Percentiles rank a stretch among this genome's conserved stretches.
Evolutionary conservation across 2,113 vertebrate species (phyloP).

Genomic region (Oreochromis aureus): DNA sequence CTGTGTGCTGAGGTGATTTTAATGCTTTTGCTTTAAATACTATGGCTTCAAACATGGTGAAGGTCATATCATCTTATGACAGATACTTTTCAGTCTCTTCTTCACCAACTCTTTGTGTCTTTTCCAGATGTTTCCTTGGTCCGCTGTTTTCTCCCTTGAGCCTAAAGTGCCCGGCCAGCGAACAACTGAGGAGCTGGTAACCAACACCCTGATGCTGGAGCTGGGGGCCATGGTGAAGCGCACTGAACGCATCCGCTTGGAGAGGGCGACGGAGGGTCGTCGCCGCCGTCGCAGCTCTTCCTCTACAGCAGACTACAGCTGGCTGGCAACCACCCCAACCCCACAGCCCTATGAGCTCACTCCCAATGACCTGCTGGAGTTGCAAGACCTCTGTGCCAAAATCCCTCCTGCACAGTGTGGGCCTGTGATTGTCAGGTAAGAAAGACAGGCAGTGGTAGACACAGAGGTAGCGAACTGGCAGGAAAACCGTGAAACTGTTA

Average conservation of each 20-base stretch:
- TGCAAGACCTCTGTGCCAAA: slow-evolving; percentile 75
- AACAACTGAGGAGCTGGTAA: slow-evolving; percentile 69
- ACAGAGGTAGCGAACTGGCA: neutral
- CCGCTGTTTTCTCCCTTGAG: slow-evolving; percentile 70
- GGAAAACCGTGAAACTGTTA: neutral
- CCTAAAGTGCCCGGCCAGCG: slow-evolving; percentile 72
- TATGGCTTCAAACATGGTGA: neutral
- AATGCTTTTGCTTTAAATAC: neutral
- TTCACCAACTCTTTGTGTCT: neutral
- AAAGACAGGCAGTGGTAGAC: neutral
- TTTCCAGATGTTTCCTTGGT: slow-evolving; percentile 76
- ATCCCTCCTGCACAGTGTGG: slow-evolving; percentile 76
- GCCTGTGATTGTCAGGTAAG: slow-evolving; percentile 73
- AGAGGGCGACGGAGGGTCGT: slow-evolving; percentile 52
- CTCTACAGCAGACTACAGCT: slow-evolving; percentile 74
- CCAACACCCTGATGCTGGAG: slow-evolving; percentile 79
- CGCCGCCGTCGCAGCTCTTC: slow-evolving; percentile 64
- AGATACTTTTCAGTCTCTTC: neutral
- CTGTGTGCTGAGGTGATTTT: neutral
- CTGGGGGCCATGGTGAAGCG: slow-evolving; percentile 76
- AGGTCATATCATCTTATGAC: neutral
- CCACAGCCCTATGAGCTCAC: slow-evolving; percentile 68
- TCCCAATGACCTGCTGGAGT: slow-evolving; percentile 72
- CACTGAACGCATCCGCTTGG: slow-evolving; percentile 70
- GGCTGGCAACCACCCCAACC: slow-evolving; percentile 65